These are phyloP conservation scores for Charaxes varanes DNA, from an alignment of 1,140 invertebrate genomes.

Conservation along the genomic window DNA sequence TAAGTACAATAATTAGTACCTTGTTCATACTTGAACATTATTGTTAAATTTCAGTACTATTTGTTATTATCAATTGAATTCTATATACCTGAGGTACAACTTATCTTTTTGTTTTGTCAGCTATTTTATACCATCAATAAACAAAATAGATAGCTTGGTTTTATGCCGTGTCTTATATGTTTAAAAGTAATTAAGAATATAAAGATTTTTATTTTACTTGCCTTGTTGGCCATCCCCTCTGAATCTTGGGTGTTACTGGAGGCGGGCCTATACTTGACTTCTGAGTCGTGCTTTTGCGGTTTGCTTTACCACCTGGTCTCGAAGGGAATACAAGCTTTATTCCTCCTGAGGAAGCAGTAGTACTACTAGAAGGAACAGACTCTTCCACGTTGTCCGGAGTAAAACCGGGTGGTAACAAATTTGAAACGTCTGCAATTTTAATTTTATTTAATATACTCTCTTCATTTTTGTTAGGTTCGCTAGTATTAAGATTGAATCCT, in stretches of 20 bases:
- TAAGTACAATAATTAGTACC: background rate
- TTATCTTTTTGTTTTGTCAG: no score
- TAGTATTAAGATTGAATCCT: constrained; percentile 70
- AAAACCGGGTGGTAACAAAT: constrained; percentile 77
- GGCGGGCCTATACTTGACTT: constrained; percentile 54
- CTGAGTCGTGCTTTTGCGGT: constrained; percentile 77
- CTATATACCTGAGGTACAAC: no score
- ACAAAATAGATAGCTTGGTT: no score
- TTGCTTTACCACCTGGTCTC: constrained; percentile 81
- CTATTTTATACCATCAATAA: no score
- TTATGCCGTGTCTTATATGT: no score
- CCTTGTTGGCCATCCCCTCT: constrained; percentile 88
- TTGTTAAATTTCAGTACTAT: no score
- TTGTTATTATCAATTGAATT: no score
- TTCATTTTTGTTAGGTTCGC: constrained; percentile 33
- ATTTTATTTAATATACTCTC: constrained; percentile 56
- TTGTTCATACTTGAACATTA: no score
- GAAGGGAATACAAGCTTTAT: constrained; percentile 87
- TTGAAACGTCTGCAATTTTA: constrained; percentile 74
- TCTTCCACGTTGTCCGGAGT: constrained; percentile 57
- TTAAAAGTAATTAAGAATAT: background rate
- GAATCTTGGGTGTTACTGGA: constrained; percentile 79
- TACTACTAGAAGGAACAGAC: constrained; percentile 30
- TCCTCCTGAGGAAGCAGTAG: constrained; percentile 66
- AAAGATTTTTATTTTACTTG: constrained; percentile 12